A percentile compares a stretch with the other conserved stretches of the same genome.
These are phyloP conservation scores for Tokudaia muenninki DNA, from an alignment of 2,797 vertebrate genomes.

Conservation along the genomic window DNA sequence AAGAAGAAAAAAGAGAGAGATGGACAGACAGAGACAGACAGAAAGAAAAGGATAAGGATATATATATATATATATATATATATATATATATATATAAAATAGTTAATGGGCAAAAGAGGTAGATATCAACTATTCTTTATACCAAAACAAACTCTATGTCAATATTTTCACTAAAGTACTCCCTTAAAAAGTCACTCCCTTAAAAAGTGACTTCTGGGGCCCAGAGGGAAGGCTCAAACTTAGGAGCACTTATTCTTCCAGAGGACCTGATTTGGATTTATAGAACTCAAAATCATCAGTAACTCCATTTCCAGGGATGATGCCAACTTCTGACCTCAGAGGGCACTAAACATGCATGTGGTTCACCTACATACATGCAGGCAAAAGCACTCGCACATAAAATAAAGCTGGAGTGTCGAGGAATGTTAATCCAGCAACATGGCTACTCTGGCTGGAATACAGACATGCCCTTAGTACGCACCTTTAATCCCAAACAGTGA, in stretches of 20 bases:
- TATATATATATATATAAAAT: too few species aligned
- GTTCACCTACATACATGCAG: too few species aligned
- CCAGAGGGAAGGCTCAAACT: background rate
- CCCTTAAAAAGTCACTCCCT: background rate
- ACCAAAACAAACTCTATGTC: background rate
- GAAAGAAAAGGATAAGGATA: too few species aligned
- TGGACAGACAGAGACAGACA: too few species aligned
- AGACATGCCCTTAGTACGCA: too few species aligned
- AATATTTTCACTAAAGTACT: constrained; percentile 19
- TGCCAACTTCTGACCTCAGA: background rate
- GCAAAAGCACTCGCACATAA: background rate
- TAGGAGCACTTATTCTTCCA: background rate
- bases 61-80: too few species aligned
- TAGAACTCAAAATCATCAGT: background rate
- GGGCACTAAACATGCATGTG: background rate
- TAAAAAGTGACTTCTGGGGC: background rate
- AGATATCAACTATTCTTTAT: background rate
- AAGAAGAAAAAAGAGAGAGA: too few species aligned
- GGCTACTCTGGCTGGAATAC: too few species aligned
- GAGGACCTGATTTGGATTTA: background rate
- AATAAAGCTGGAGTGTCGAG: too few species aligned
- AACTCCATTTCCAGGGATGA: background rate
- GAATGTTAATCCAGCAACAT: too few species aligned
- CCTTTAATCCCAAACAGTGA: too few species aligned
- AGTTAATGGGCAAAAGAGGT: background rate